Base-by-base conservation (phyloP, 1,140 invertebrate species). In the Drosophila orena region DNA sequence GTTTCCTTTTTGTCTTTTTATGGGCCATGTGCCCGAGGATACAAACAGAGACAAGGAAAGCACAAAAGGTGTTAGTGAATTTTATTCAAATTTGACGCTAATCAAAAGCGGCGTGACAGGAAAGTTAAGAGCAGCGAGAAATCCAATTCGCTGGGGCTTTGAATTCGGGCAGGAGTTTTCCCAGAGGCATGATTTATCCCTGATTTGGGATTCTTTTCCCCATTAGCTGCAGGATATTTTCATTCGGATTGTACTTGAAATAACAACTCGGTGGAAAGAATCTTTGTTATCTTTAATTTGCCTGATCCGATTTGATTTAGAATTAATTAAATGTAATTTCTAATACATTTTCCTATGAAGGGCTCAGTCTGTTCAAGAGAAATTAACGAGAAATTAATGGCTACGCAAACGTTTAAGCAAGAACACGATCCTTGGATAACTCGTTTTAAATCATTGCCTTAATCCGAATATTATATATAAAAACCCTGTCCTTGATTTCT, bases 11-110 rank as follows among this genome's bases (percentile, higher is more conserved):
- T 46, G 52, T 46, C 59, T 68, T 77, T 88, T 84, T 89, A 89
- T 89, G 77, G 83, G 52, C 40, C 47, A 62, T 61, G 50, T 55
- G 44, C 65, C 43, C 20, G 6, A 55, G 14, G 35, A 24, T 5
- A 40, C 54, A 17, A 20, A 8, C 40, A 42, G 22, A 22, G 53
- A 42, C 53, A 38, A 50, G 14, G 38, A 37, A 49, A 43, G 53
- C 17, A 35, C 53, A 54, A 53, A 62, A 89, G 84, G 83, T 88
- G 79, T 77, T 77, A 84, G 83, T 88, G 79, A 79, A 89, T 88
- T 89, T 88, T 88, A 89, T 89, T 88, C 66, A 89, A 88, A 88
- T 88, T 88, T 89, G 71, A 64, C 79, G 65, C 76, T 89, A 89
- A 89, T 88, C 84, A 88, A 89, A 79, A 53, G 71, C 55, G 81